Base-by-base conservation (phyloP, 2,113 vertebrate genomes). In the Oreamnos americanus region DNA sequence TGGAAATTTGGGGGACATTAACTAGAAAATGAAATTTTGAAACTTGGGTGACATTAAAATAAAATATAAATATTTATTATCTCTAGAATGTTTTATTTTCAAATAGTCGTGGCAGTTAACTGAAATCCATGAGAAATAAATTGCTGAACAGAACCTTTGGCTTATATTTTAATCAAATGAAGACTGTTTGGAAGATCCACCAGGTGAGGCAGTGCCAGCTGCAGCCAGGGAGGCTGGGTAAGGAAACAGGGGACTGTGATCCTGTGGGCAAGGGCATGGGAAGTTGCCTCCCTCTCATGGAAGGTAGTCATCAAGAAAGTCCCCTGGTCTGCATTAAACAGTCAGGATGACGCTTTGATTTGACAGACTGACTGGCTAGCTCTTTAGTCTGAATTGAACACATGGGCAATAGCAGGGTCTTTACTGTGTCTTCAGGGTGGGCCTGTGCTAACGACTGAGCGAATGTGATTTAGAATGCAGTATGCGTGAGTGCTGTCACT, bases 41-140 rank as follows among this genome's bases (percentile, higher is more conserved):
- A 86, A 49, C n/a, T 67, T 95, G 13, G 8, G 2, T 84, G 55
- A 30, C 11, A 82, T 91, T 95, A 55, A 74, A 90, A 85, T 91
- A 91, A n/a, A 51, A 67, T 62, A 39, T 28, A 82, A 91, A 88
- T 76, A 82, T 79, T 67, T 82, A 71, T 90, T 92, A 87, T 58
- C 45, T 15, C 39, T 33, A 86, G 43, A 30, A 30, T 2, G 1
- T 94, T 92, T 71, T 13, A 25, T 82, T 96, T 86, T 86, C 53
- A 84, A 87, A 85, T 13, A 82, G 14, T 67, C 21, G 15, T 81
- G 28, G 16, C 28, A 81, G 15, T 84, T 90, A 94, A 60, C 19
- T 81, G 53, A 25, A 71, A 79, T 62, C 78, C 26, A 53, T 79
- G 16, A 90, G 51, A 95, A 81, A 83, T 87, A 58, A 87, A 84